phyloP scores from a whole-genome alignment of 2,888 invertebrate species.

The Drosophila borborema region DNA sequence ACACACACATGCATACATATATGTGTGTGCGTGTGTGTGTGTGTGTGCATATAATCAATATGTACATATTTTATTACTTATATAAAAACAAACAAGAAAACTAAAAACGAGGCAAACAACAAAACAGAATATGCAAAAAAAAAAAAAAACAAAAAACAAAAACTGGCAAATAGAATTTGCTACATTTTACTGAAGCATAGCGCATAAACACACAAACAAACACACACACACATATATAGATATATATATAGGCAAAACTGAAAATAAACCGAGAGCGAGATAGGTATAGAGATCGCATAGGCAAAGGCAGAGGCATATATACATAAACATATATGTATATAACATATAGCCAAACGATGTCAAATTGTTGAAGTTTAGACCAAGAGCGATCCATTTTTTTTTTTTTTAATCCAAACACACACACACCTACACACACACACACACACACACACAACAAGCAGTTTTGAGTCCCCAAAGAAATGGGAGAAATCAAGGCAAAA shows the following conservation, averaged over 20 bases:
- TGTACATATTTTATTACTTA: constrained; percentile 80
- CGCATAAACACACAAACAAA: constrained; percentile 38
- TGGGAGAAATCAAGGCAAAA: constrained; percentile 1
- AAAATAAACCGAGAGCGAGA: constrained; percentile 4
- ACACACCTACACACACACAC: constrained; percentile 26
- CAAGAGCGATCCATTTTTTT: constrained; percentile 73
- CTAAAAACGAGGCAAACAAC: constrained; percentile 74
- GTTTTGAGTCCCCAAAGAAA: constrained; percentile 34
- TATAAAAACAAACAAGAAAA: constrained; percentile 51
- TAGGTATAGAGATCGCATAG: constrained; percentile 20
- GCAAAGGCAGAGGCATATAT: constrained; percentile 16
- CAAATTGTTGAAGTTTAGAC: constrained; percentile 76
- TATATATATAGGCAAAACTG: constrained; percentile 23
- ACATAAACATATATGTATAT: constrained; percentile 29
- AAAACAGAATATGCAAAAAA: constrained; percentile 10
- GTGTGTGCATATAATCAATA: constrained; percentile 41
- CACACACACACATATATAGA: constrained; percentile 32
- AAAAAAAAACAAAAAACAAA: constrained; percentile 11
- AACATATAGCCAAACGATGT: constrained; percentile 63
- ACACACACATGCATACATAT: constrained; percentile 29
- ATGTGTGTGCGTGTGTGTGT: too few species aligned
- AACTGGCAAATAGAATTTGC: constrained; percentile 60
- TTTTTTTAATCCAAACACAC: constrained; percentile 49
- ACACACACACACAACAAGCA: constrained; percentile 6
- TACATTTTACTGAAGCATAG: constrained; percentile 54